Percentiles rank a stretch among this genome's conserved stretches.
These are phyloP conservation scores for Heliconius ethilla DNA, from an alignment of 2,888 invertebrate genomes.

Conservation along the genomic window DNA sequence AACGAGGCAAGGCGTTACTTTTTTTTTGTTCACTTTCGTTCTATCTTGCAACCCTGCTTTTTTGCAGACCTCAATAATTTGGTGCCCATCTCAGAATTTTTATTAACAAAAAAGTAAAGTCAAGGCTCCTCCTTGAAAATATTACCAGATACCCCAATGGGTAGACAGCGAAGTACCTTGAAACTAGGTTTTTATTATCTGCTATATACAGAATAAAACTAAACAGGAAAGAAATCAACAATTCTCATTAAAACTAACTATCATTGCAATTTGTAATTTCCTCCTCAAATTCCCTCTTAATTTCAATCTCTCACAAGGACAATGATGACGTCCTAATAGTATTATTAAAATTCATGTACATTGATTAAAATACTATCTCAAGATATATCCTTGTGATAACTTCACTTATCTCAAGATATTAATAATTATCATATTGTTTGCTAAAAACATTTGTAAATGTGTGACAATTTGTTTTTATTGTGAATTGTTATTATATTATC, in stretches of 20 bases:
- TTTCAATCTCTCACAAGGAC: background rate
- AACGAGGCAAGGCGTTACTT: too few species aligned
- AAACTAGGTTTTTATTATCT: too few species aligned
- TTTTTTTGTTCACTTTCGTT: too few species aligned
- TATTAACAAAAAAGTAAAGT: too few species aligned
- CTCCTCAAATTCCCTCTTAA: too few species aligned
- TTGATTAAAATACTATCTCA: background rate
- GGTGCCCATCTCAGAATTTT: too few species aligned
- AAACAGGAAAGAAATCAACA: background rate
- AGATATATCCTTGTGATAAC: constrained; percentile 4
- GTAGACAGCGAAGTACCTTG: too few species aligned
- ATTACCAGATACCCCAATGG: too few species aligned
- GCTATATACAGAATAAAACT: too few species aligned
- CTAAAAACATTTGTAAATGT: background rate
- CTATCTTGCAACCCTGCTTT: too few species aligned
- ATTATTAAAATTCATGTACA: background rate
- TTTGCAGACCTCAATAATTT: too few species aligned
- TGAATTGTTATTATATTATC: background rate
- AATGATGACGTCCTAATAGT: background rate
- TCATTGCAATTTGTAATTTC: background rate
- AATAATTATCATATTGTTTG: background rate
- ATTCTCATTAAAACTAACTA: background rate
- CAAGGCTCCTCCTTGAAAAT: too few species aligned
- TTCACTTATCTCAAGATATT: background rate
- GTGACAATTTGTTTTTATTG: background rate